A percentile compares a stretch with the other conserved stretches of the same genome.
These are phyloP conservation scores for Pherbina coryleti DNA, from an alignment of 2,888 invertebrate species.

Conservation along the genomic window DNA sequence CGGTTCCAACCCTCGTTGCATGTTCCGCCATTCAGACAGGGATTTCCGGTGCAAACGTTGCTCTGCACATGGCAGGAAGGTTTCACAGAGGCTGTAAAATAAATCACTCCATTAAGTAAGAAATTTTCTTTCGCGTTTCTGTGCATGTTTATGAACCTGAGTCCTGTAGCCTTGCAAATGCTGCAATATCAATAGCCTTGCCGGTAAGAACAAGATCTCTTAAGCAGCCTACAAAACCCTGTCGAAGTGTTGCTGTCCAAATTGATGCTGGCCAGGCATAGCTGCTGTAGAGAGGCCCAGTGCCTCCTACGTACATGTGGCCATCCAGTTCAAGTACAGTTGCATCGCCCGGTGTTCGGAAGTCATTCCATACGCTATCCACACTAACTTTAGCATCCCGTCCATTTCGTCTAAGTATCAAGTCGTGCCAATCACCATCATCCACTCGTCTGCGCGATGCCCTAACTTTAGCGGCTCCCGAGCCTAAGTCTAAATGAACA, in stretches of 20 bases:
- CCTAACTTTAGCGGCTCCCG: constrained; percentile 88
- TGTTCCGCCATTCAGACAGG: constrained; percentile 89
- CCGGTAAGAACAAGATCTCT: constrained; percentile 90
- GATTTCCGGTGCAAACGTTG: constrained; percentile 84
- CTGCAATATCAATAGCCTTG: constrained; percentile 88
- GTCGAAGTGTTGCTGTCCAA: constrained; percentile 90
- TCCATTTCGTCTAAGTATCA: constrained; percentile 84
- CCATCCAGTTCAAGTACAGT: constrained; percentile 90
- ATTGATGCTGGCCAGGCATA: constrained; percentile 85
- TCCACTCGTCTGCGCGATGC: constrained; percentile 86
- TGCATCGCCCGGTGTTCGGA: constrained; percentile 89
- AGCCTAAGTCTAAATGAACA: constrained; percentile 91
- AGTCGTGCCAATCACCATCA: constrained; percentile 94
- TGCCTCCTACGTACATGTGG: constrained; percentile 88
- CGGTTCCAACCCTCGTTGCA: constrained; percentile 97
- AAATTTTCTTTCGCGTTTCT: background rate
- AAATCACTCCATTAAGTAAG: background rate
- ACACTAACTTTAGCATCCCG: constrained; percentile 90
- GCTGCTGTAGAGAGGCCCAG: constrained; percentile 84
- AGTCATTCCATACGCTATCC: constrained; percentile 89
- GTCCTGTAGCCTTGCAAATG: constrained; percentile 90
- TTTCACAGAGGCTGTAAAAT: constrained; percentile 82
- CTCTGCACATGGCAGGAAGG: constrained; percentile 89
- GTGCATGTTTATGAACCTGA: constrained; percentile 73
- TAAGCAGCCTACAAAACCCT: constrained; percentile 95